phyloP scores from a whole-genome alignment of 2,888 invertebrate genomes.

The Eupithecia insigniata region DNA sequence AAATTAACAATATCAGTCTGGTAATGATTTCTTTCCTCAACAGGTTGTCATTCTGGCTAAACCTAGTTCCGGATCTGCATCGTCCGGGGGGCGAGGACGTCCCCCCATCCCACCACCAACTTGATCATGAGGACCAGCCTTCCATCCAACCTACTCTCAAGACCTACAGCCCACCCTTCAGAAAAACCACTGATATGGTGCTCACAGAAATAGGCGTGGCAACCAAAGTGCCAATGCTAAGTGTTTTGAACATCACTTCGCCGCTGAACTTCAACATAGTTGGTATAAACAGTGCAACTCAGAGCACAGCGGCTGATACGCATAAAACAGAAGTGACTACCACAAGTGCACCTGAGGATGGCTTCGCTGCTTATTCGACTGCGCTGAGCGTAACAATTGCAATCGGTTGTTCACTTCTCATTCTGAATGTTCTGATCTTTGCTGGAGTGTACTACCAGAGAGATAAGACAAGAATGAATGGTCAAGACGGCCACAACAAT shows the following conservation, averaged over 20 bases:
- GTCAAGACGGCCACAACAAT: constrained; percentile 81
- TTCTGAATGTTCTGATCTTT: constrained; percentile 96
- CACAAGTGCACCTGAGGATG: constrained; percentile 89
- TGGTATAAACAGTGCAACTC: constrained; percentile 71
- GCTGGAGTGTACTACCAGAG: constrained; percentile 97
- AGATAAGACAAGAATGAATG: constrained; percentile 90
- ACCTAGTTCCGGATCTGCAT: constrained; percentile 95
- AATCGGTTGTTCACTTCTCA: constrained; percentile 95
- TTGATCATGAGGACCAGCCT: constrained; percentile 88
- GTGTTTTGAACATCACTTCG: constrained; percentile 73
- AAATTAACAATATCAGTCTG: neutral
- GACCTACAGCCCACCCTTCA: constrained; percentile 83
- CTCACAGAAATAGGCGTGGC: constrained; percentile 73
- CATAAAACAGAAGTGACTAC: constrained; percentile 78
- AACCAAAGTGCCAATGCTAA: constrained; percentile 71
- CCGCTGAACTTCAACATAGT: constrained; percentile 74
- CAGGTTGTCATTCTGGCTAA: constrained; percentile 96
- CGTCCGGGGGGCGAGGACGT: constrained; percentile 94
- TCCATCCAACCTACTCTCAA: constrained; percentile 81
- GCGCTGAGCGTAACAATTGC: constrained; percentile 97
- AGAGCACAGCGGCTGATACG: constrained; percentile 65
- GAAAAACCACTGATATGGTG: constrained; percentile 82
- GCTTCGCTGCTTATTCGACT: constrained; percentile 95
- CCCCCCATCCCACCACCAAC: constrained; percentile 92
- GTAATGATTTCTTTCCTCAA: constrained; percentile 45